Evolutionary conservation across 2,888 invertebrate species (phyloP).

Genomic region (Ecliptopera silaceata): DNA sequence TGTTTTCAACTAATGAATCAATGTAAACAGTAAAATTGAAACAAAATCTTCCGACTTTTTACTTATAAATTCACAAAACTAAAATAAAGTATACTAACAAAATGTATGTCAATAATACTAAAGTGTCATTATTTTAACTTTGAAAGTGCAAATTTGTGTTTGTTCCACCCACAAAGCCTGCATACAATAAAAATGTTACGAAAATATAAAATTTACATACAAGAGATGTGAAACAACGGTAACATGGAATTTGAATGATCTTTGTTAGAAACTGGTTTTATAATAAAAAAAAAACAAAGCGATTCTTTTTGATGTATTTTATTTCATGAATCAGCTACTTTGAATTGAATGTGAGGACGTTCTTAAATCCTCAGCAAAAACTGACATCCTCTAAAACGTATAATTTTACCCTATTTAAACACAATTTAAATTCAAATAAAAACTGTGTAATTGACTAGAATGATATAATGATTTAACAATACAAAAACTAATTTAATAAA

Average conservation of each 20-base stretch:
- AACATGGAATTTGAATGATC: conserved; percentile 40
- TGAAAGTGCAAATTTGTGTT: background rate
- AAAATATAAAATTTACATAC: conserved; percentile 63
- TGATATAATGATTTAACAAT: no score
- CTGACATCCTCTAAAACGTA: background rate
- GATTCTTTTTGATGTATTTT: conserved; percentile 22
- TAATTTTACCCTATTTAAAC: background rate
- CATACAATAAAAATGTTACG: conserved; percentile 18
- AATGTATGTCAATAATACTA: no score
- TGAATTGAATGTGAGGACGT: conserved; percentile 41
- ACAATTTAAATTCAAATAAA: background rate
- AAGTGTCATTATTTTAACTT: background rate
- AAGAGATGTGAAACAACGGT: conserved; percentile 53
- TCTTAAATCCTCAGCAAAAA: conserved; percentile 4
- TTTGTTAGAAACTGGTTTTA: conserved; percentile 30
- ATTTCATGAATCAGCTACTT: conserved; percentile 32
- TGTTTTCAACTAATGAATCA: no score
- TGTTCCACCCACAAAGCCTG: background rate
- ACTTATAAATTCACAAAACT: no score
- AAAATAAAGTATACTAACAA: no score
- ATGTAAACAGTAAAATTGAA: no score
- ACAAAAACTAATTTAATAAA: no score
- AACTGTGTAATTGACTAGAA: background rate
- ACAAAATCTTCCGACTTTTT: no score
- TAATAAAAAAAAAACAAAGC: conserved; percentile 15